Evolutionary conservation across 2,888 invertebrate genomes (phyloP), one percentile per base, ranked within the genome.

Genomic region (Eupithecia abbreviata): DNA sequence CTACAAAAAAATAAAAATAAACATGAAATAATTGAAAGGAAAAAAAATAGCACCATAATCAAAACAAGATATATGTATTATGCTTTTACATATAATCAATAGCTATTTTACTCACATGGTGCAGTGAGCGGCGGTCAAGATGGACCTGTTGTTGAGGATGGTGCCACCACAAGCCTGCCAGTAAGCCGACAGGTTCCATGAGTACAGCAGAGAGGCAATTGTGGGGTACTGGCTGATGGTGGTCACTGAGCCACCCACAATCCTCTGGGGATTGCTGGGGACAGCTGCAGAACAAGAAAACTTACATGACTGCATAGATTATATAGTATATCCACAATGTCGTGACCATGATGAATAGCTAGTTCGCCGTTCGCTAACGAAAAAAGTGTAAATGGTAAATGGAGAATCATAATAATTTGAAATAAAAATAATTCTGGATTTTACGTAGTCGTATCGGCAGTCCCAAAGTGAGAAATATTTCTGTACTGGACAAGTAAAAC

Each of bases 211-310:
- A 41, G 85, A 77, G 0, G 78, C 86, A 4, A 86, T 87, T 15
- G 79, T 81, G 4, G 90, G 90, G 72, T 90, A 89, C 43, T 81
- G 78, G 2, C 77, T 69, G 74, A 90, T 88, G 15, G 82, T 85
- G 0, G 88, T 86, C 4, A 79, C 76, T 7, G 86, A 77, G 4
- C 91, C 90, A 51, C 91, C 91, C 7, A 90, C 84, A n/a, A 90
- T 90, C 75, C 85, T 85, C 71, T 85, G 86, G 2, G 81, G 79
- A 13, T 72, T 79, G 45, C 72, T 73, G 51, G 84, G 83, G 41
- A 73, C 69, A 68, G 76, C 81, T 81, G 79, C 0, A 10, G 65
- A 43, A 71, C 42, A 76, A 69, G 68, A 47, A n/a, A 41, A 41
- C 47, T 10, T 51, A 43, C 7, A 45, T 49, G 4, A 67, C 9